Evolutionary conservation across 2,888 invertebrate species (phyloP), one percentile per base, ranked within the genome.

Genomic region (Bellardia pandia): DNA sequence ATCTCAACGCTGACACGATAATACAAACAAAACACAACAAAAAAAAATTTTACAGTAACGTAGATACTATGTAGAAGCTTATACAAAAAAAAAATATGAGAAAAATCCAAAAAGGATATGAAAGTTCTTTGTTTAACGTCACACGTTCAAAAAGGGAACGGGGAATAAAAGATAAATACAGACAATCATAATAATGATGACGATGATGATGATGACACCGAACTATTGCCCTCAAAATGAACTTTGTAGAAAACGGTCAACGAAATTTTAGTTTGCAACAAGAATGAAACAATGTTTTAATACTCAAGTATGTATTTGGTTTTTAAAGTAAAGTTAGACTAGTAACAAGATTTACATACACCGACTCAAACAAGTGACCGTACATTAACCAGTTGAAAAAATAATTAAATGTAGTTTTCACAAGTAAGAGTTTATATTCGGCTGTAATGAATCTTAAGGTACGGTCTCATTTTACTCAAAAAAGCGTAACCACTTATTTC

Each of bases 141-240:
- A 53, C 68, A 40, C 30, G 45, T 60, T 33, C 7, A 58, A 58
- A 69, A 23, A 5, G n/a, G 30, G 51, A 30, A 16, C 9, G 48
- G 58, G 40, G 11, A 3, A 56, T 30, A 51, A 76, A 58, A 62
- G n/a, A 45, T 11, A 45, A 37, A 8, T 16, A 42, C 60, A 48
- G 60, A 71, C 69, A 40, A n/a, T 23, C 33, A 78, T 69, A 48
- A 58, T 48, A 69, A 71, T 60, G 42, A 71, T 13, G 40, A 51
- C 9, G 40, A 68, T 42, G 45, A 62, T 62, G 11, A 53, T 45
- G 64, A 81, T 77, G 85, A 85, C 51, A 81, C 64, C 78, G 58
- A 81, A 81, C 80, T 85, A 77, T 76, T 81, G 80, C 85, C 85
- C 85, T 85, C 80, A 80, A 71, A 80, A 81, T 60, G 48, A 81